Evolutionary conservation across 1,140 invertebrate genomes (phyloP).

Genomic region (Drosophila truncata): DNA sequence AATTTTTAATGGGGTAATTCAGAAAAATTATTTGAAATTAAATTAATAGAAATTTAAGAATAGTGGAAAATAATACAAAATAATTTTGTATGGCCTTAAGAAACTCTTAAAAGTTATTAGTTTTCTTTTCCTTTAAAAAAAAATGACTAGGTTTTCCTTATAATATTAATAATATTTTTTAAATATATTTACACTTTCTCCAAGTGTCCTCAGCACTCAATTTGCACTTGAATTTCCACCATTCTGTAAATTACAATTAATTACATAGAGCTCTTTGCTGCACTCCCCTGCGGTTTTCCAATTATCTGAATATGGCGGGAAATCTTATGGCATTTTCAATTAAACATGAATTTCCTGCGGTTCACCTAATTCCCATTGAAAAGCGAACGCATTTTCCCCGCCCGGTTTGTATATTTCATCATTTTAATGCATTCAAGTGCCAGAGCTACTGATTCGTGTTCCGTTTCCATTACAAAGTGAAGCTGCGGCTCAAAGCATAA

Average conservation of each 20-base stretch:
- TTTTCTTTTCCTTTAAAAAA: not conserved
- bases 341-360: slow-evolving; percentile 31
- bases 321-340: slow-evolving; percentile 32
- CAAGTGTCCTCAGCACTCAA: not conserved
- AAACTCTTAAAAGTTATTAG: too few relatives aligned
- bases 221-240: not conserved
- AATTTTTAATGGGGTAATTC: too few relatives aligned
- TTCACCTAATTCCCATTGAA: slow-evolving; percentile 35
- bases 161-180: not conserved
- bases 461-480: slow-evolving; percentile 55
- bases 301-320: slow-evolving; percentile 20
- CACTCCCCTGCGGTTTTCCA: slow-evolving; percentile 15
- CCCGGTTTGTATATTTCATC: slow-evolving; percentile 4
- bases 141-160: not conserved
- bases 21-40: too few relatives aligned
- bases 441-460: slow-evolving; percentile 26
- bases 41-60: too few relatives aligned
- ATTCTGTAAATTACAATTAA: slow-evolving; percentile 17
- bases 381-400: slow-evolving; percentile 7
- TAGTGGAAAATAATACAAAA: too few relatives aligned
- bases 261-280: not conserved
- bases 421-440: slow-evolving; percentile 42
- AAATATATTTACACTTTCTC: not conserved
- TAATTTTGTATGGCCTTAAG: too few relatives aligned
- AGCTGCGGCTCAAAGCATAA: slow-evolving; percentile 69